These are phyloP conservation scores for Hydrotaea cyrtoneurina DNA, from an alignment of 2,888 invertebrate species.

Conservation along the genomic window DNA sequence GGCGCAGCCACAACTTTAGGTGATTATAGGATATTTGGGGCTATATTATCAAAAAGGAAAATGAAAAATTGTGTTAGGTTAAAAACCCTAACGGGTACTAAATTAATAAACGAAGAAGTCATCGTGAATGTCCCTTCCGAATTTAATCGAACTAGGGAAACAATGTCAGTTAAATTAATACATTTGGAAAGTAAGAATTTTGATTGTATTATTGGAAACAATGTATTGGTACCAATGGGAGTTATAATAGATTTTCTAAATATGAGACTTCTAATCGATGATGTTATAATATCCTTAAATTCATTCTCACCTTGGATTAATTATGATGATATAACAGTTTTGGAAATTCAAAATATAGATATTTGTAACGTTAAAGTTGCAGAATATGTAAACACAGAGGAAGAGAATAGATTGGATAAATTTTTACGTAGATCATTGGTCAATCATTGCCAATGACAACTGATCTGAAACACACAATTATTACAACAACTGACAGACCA, in stretches of 20 bases:
- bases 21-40: constrained; percentile 15
- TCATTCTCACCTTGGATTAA: background rate
- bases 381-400: constrained; percentile 5
- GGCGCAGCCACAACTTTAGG: constrained; percentile 41
- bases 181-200: constrained; percentile 10
- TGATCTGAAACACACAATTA: background rate
- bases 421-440: constrained; percentile 3
- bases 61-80: background rate
- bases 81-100: constrained; percentile 30
- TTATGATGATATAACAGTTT: constrained; percentile 21
- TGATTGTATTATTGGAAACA: constrained; percentile 36
- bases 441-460: constrained; percentile 16
- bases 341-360: constrained; percentile 10
- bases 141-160: constrained; percentile 32
- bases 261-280: constrained; percentile 8
- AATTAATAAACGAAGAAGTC: constrained; percentile 18
- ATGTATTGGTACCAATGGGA: constrained; percentile 16
- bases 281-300: background rate
- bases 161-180: constrained; percentile 29
- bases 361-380: background rate
- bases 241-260: constrained; percentile 22
- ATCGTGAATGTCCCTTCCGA: constrained; percentile 35
- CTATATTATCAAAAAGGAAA: background rate
- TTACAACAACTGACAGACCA: constrained; percentile 22
- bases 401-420: constrained; percentile 21